Evolutionary conservation across 2,113 vertebrate species (phyloP).

Genomic region (Talpa occidentalis): DNA sequence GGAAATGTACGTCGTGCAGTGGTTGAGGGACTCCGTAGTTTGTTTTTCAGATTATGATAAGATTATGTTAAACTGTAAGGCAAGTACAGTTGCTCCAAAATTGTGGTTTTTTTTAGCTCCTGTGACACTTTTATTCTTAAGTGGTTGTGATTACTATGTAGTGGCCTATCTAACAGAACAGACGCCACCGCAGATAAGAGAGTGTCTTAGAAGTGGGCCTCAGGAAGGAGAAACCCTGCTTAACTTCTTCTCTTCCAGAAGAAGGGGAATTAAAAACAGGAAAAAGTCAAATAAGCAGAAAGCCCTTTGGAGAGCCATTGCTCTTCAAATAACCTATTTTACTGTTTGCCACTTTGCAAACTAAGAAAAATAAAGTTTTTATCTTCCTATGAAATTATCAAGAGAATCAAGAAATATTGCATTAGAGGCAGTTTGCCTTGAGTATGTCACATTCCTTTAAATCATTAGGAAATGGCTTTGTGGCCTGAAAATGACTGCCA

Average conservation of each 20-base stretch:
- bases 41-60: neutral
- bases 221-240: neutral
- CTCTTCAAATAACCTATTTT: fast-evolving
- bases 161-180: neutral
- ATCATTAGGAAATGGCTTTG: neutral
- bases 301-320: neutral
- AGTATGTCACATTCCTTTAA: neutral
- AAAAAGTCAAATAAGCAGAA: neutral
- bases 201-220: fast-evolving
- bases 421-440: neutral
- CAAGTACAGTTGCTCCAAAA: neutral
- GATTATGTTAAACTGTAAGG: neutral
- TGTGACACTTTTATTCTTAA: neutral
- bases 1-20: fast-evolving
- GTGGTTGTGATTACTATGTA: neutral
- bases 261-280: neutral
- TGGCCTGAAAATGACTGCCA: neutral
- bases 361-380: neutral
- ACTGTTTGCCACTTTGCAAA: neutral
- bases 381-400: neutral
- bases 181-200: neutral
- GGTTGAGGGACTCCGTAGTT: neutral
- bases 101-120: neutral
- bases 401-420: neutral
- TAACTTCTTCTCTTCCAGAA: fast-evolving